Evolutionary conservation across 2,113 vertebrate genomes (phyloP).

Genomic region (Etia nguti): DNA sequence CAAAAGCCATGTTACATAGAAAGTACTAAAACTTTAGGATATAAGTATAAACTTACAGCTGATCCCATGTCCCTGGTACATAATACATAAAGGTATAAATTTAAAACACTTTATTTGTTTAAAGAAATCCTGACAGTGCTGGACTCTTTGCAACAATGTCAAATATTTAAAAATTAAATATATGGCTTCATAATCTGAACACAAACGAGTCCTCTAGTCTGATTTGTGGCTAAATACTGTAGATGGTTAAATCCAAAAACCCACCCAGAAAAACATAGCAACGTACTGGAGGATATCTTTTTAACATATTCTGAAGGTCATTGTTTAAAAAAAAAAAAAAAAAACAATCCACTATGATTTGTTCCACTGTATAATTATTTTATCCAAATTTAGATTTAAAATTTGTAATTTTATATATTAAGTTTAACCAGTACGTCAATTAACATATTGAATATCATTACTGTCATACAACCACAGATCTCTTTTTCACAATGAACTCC

Average conservation of each 20-base stretch:
- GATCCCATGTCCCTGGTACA: not conserved
- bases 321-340: constrained; percentile 49
- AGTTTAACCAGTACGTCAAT: not conserved
- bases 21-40: not conserved
- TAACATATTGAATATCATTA: not conserved
- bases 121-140: not conserved
- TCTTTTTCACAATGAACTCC: not conserved
- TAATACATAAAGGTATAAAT: not conserved
- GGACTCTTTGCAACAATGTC: constrained; percentile 3
- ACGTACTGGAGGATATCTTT: constrained; percentile 42
- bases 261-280: not conserved
- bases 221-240: constrained; percentile 12
- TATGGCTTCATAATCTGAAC: constrained; percentile 67
- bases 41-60: not conserved
- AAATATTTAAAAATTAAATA: constrained; percentile 47
- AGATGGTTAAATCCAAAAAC: constrained; percentile 14
- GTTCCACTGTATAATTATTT: constrained; percentile 23
- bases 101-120: not conserved
- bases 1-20: not conserved
- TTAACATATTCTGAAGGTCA: constrained; percentile 57
- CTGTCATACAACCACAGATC: not conserved
- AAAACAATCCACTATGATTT: constrained; percentile 51
- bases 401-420: not conserved
- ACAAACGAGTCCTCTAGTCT: constrained; percentile 25
- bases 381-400: not conserved